Base-by-base conservation (phyloP, 35 echinoderm and acorn worm genomes). In the Chiridota heheva region DNA sequence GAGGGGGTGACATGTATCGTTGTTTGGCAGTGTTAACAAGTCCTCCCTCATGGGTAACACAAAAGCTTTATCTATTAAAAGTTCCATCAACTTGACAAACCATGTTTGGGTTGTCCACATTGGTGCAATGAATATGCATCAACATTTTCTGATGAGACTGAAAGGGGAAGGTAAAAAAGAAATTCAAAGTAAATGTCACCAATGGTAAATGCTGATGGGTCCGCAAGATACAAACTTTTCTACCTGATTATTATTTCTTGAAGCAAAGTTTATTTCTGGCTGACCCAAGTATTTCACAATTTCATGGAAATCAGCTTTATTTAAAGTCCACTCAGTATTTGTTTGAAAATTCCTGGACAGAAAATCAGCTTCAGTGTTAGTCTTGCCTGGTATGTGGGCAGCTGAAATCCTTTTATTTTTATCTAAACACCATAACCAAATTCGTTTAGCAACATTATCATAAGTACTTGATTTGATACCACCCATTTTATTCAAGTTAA, bases 351-450 rank as follows among this genome's bases (percentile, higher is more conserved):
- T 43, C 67, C 78, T 32, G 31, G 78, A 81, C 18, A 65, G 32
- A 4, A 65, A 67, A 39, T 81, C 77, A 45, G 60, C 78, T 29
- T 67, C 40, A 18, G 29, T 34, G 27, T 81, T 81, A 25, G 6
- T 15, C 30, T 31, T 45, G 40, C 78, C 60, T 64, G 78, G 58
- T 41, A 67, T 43, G 44, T 81, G 78, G 47, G 36, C 60, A 4
- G 60, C 78, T 24, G 78, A 60, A 27, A 81, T 43, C 78, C 78
- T n/a, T n/a, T n/a, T n/a, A n/a, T n/a, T n/a, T n/a, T n/a, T n/a
- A n/a, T n/a, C 58, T 1, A 43, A 37, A 67, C 78, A 81, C 78
- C 60, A 81, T 26, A 65, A 6, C 78, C 78, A 81, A 35, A 81
- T 81, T 20, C 36, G 40, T 17, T 65, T 41, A 0, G 60, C 78